These are phyloP conservation scores for Gallinago paraguaiae DNA, from an alignment of 2,113 vertebrate species.

Conservation along the genomic window DNA sequence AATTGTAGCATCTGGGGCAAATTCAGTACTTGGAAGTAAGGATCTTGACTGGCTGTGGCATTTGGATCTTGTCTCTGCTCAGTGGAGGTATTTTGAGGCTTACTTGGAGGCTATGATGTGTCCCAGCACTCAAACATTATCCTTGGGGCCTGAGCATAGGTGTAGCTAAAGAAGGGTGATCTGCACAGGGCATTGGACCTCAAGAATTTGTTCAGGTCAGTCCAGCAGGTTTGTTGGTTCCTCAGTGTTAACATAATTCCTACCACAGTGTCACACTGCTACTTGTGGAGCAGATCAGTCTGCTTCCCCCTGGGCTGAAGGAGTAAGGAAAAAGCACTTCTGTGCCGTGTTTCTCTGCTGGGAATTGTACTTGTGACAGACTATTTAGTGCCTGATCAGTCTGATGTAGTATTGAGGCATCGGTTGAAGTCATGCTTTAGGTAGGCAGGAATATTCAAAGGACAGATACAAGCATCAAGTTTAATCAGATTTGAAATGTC, in stretches of 20 bases:
- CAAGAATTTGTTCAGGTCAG: background rate
- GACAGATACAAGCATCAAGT: background rate
- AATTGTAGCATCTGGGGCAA: background rate
- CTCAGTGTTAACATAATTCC: background rate
- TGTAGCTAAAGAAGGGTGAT: background rate
- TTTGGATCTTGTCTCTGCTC: background rate
- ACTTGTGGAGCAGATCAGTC: background rate
- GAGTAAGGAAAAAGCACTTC: background rate
- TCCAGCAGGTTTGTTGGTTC: background rate
- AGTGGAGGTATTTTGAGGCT: background rate
- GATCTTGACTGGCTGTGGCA: background rate
- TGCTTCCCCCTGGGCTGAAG: background rate
- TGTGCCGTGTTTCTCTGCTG: background rate
- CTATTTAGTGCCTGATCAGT: background rate
- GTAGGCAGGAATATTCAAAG: background rate
- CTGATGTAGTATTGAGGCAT: background rate
- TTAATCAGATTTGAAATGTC: background rate
- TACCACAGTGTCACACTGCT: background rate
- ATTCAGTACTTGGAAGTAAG: background rate
- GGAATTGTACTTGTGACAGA: background rate
- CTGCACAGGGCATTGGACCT: background rate
- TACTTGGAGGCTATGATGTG: background rate
- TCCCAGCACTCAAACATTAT: background rate
- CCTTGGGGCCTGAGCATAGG: background rate
- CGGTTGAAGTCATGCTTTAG: background rate